Conservation (phyloP, 64 coral and sea anemone species). For the Montipora sp. region DNA sequence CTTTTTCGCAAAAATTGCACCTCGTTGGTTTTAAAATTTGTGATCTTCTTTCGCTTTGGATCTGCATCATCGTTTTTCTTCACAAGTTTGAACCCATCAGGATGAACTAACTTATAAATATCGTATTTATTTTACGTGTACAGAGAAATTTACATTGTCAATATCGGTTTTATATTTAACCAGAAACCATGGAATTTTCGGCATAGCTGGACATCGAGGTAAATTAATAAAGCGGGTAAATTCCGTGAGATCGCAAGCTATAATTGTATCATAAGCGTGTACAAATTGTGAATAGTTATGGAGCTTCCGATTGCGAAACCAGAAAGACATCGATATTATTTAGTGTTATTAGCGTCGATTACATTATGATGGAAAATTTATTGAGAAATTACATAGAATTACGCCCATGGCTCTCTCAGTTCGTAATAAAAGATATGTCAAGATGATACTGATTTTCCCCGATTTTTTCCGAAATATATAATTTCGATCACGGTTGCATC, state of each 20-base stretch:
- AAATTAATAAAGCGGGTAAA: background rate
- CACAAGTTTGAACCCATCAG: background rate
- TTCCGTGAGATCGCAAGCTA: background rate
- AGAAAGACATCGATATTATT: conserved; percentile 22
- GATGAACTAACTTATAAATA: conserved; percentile 24
- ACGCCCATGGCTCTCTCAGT: background rate
- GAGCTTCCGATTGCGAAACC: background rate
- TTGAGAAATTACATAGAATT: conserved; percentile 37
- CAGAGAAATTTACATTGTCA: conserved; percentile 23
- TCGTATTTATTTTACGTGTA: conserved; percentile 58
- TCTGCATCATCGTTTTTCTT: background rate
- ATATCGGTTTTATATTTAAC: conserved; percentile 55
- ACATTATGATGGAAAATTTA: conserved; percentile 49
- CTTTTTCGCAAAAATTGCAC: background rate
- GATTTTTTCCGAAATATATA: no score
- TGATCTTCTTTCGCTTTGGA: background rate
- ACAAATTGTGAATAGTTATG: conserved; percentile 53
- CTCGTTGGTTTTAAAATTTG: background rate
- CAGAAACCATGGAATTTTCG: background rate
- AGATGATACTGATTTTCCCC: background rate
- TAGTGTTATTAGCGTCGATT: conserved; percentile 22
- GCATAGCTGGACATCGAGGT: background rate
- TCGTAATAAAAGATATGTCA: conserved; percentile 38
- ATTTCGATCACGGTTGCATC: no score
- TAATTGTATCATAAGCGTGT: conserved; percentile 44